A percentile compares a stretch with the other conserved stretches of the same genome.
Conservation (phyloP, 2,888 invertebrate species). For the Xanthorhoe designata region DNA sequence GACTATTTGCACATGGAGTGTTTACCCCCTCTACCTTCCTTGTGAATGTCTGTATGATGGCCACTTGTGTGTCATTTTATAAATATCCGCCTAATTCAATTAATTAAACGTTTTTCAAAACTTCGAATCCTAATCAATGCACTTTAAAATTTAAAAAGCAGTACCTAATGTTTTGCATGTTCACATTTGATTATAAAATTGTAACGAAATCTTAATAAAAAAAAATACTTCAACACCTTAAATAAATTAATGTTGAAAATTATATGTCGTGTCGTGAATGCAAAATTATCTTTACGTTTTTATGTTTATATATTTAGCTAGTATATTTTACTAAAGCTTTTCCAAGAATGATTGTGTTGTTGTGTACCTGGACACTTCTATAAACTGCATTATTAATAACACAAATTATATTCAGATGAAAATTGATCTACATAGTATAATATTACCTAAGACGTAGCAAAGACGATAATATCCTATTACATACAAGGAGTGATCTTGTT, state of each 20-base stretch:
- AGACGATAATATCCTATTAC: conserved; percentile 25
- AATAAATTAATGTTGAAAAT: conserved; percentile 29
- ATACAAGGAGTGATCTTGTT: conserved; percentile 9
- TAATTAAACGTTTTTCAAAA: conserved; percentile 26
- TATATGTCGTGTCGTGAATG: conserved; percentile 43
- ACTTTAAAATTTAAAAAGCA: conserved; percentile 65
- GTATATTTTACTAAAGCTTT: conserved; percentile 20
- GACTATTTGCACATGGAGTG: conserved; percentile 84
- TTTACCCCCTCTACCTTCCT: conserved; percentile 78
- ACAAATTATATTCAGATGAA: conserved; percentile 8
- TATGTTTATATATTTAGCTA: conserved; percentile 25
- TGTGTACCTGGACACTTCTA: conserved; percentile 11
- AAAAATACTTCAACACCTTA: conserved; percentile 5
- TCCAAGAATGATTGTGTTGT: conserved; percentile 8
- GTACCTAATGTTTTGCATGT: conserved; percentile 74
- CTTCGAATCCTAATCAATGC: conserved; percentile 65
- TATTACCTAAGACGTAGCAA: conserved; percentile 12
- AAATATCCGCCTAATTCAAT: conserved; percentile 39
- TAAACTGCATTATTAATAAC: conserved; percentile 18
- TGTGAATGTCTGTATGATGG: conserved; percentile 75
- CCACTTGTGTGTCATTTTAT: conserved; percentile 52
- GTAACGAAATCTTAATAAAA: conserved; percentile 30
- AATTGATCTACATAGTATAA: conserved; percentile 17
- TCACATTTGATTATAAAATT: conserved; percentile 52
- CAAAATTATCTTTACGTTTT: too few species aligned